Percentiles rank a stretch among this genome's conserved stretches.
Conservation (phyloP, 2,113 vertebrate species). For the Peucedramus taeniatus region DNA sequence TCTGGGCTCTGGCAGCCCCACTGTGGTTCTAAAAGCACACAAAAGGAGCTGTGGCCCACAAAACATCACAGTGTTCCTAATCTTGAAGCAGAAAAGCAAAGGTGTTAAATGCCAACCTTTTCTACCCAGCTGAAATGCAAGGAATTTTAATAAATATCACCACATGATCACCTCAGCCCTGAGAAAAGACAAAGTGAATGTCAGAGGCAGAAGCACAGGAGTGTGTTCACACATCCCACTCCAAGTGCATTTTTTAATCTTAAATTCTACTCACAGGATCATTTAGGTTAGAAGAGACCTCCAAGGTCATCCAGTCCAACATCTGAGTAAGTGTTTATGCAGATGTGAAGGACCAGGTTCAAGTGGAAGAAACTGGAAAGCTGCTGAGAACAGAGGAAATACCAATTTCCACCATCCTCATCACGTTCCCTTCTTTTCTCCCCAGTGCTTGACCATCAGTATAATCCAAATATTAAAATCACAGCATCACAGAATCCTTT, state of each 20-base stretch:
- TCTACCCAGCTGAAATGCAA: background rate
- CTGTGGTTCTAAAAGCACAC: background rate
- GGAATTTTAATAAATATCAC: background rate
- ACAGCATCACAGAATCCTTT: background rate
- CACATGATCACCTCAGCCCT: background rate
- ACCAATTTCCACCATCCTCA: background rate
- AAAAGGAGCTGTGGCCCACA: background rate
- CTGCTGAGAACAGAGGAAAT: background rate
- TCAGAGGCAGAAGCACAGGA: background rate
- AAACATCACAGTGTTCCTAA: background rate
- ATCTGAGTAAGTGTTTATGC: background rate
- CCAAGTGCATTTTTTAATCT: accelerated
- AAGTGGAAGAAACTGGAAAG: background rate
- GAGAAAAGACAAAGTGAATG: background rate
- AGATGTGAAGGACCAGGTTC: background rate
- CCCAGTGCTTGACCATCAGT: background rate
- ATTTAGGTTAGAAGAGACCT: background rate
- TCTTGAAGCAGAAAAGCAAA: background rate
- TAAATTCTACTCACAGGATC: background rate
- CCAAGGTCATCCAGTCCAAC: background rate
- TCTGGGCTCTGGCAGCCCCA: background rate
- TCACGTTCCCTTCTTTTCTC: background rate
- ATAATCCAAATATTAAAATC: background rate
- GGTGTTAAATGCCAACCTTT: accelerated
- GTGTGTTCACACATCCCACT: background rate